Conservation (phyloP, 2,797 vertebrate species). For the Danio albolineatus region DNA sequence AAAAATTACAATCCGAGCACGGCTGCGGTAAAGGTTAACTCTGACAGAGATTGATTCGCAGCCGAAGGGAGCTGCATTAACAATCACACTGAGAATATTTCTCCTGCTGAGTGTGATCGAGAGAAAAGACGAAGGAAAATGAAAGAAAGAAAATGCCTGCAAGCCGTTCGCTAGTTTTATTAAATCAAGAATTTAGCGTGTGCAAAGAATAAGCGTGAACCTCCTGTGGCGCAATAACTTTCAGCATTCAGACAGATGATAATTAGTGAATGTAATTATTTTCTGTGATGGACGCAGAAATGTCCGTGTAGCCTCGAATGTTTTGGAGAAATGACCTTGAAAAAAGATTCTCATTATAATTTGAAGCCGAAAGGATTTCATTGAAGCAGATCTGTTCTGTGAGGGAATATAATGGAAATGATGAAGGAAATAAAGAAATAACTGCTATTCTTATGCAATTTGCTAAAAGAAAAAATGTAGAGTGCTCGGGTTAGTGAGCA, state of each 20-base stretch:
- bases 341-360: conserved; percentile 45
- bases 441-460: neutral
- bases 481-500: neutral
- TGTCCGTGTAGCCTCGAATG: conserved; percentile 48
- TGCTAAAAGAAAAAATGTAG: neutral
- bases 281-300: conserved; percentile 67
- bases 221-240: conserved; percentile 58
- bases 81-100: conserved; percentile 63
- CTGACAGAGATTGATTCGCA: conserved; percentile 64
- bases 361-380: conserved; percentile 29
- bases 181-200: conserved; percentile 62
- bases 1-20: conserved; percentile 44
- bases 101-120: conserved; percentile 40
- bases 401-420: neutral
- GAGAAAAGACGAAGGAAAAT: conserved; percentile 21
- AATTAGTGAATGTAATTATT: conserved; percentile 65
- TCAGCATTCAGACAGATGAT: conserved; percentile 67
- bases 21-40: conserved; percentile 63
- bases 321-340: conserved; percentile 63
- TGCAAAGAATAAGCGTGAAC: conserved; percentile 38
- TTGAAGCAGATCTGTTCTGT: conserved; percentile 19
- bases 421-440: conserved; percentile 2
- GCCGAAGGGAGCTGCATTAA: conserved; percentile 64
- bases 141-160: conserved; percentile 41
- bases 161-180: conserved; percentile 59